Evolutionary conservation across 1,140 invertebrate species (phyloP).

Genomic region (Pararge aegeria): DNA sequence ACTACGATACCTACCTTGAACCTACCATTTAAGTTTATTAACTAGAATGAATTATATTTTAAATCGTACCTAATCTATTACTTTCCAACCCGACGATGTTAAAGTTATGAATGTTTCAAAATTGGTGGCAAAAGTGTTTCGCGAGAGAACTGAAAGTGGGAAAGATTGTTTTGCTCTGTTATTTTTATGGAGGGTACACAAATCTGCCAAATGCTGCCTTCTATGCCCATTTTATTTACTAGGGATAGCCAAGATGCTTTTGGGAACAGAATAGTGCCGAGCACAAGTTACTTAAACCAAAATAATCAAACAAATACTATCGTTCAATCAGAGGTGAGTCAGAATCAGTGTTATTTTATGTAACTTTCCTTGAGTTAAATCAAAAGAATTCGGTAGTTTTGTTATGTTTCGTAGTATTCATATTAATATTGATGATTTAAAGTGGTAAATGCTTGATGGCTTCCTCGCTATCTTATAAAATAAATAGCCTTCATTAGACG

Average conservation of each 20-base stretch:
- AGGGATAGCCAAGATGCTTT: slow-evolving; percentile 71
- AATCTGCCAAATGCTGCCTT: slow-evolving; percentile 78
- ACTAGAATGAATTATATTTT: slow-evolving; percentile 20
- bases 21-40: slow-evolving; percentile 19
- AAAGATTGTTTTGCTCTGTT: slow-evolving; percentile 39
- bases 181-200: slow-evolving; percentile 30
- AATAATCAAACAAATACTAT: slow-evolving; percentile 46
- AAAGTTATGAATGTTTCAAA: slow-evolving; percentile 11
- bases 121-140: slow-evolving; percentile 23
- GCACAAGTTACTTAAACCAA: slow-evolving; percentile 57
- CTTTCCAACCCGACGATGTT: slow-evolving; percentile 4
- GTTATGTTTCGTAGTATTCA: background rate
- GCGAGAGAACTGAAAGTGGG: slow-evolving; percentile 35
- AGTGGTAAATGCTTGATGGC: background rate
- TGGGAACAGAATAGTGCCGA: slow-evolving; percentile 65
- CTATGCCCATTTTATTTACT: slow-evolving; percentile 76
- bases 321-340: slow-evolving; percentile 58
- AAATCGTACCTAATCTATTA: background rate
- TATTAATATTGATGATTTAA: background rate
- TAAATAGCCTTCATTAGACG: slow-evolving; percentile 11
- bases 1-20: too few relatives aligned
- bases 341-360: slow-evolving; percentile 39
- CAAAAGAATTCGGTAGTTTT: background rate
- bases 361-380: slow-evolving; percentile 27
- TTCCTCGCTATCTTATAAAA: background rate